Conservation (phyloP, 2,113 vertebrate species). For the Heliornis fulica region DNA sequence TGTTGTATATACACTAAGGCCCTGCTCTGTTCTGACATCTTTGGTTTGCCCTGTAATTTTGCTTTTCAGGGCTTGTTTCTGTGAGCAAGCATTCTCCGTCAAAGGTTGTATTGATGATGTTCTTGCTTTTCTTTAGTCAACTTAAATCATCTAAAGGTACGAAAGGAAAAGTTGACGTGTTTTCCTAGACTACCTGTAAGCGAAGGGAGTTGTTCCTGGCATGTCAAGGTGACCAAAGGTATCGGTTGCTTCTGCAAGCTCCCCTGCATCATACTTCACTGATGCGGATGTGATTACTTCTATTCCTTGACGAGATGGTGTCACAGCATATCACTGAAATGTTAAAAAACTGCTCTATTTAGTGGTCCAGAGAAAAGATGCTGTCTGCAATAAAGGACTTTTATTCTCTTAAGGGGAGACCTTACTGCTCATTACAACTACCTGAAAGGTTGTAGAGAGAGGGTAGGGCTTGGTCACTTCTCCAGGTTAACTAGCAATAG, state of each 20-base stretch:
- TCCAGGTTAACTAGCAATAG: no score
- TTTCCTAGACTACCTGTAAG: not conserved
- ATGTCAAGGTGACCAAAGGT: not conserved
- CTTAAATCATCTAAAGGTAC: not conserved
- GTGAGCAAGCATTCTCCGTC: not conserved
- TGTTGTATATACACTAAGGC: not conserved
- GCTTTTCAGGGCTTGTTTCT: not conserved
- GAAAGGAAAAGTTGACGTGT: not conserved
- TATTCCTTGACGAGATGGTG: accelerated
- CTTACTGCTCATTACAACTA: no score
- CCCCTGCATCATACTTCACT: not conserved
- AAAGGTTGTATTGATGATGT: not conserved
- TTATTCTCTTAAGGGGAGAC: not conserved
- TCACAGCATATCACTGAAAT: not conserved
- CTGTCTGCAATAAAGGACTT: not conserved
- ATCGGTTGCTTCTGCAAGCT: not conserved
- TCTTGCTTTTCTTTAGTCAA: not conserved
- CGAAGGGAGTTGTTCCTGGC: not conserved
- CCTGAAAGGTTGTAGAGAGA: no score
- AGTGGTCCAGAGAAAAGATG: not conserved
- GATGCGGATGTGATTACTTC: accelerated
- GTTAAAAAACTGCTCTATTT: not conserved
- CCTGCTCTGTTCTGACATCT: not conserved
- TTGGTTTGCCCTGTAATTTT: not conserved
- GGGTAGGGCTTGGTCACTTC: no score